Percentiles rank a stretch among this genome's conserved stretches.
Conservation (phyloP, 2,888 invertebrate species). For the Cryptus armator region DNA sequence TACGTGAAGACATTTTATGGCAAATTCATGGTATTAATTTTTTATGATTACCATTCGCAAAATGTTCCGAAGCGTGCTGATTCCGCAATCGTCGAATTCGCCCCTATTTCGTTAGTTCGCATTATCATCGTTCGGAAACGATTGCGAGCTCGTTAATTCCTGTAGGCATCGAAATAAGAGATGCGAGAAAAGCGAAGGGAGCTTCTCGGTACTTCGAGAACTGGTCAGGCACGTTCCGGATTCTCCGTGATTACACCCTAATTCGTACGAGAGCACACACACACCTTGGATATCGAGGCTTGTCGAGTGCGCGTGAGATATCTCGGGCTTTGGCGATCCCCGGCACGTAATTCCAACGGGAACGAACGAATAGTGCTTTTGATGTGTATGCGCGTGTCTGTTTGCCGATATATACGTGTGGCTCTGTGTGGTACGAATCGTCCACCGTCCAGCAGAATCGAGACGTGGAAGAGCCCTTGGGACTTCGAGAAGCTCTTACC, state of each 20-base stretch:
- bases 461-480: slow-evolving; percentile 65
- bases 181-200: slow-evolving; percentile 27
- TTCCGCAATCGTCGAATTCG: not conserved
- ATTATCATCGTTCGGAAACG: slow-evolving; percentile 32
- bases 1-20: too few species aligned
- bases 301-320: slow-evolving; percentile 31
- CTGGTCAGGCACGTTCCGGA: slow-evolving; percentile 62
- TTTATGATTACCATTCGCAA: not conserved
- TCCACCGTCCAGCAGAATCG: slow-evolving; percentile 50
- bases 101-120: slow-evolving; percentile 14
- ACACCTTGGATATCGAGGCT: slow-evolving; percentile 35
- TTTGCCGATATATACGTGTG: slow-evolving; percentile 17
- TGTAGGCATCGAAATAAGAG: slow-evolving; percentile 51
- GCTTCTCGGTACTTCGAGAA: slow-evolving; percentile 44
- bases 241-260: slow-evolving; percentile 69
- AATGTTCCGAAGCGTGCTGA: not conserved
- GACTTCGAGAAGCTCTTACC: slow-evolving; percentile 59
- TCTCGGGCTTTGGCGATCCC: slow-evolving; percentile 73
- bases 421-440: slow-evolving; percentile 40
- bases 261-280: slow-evolving; percentile 58
- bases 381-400: slow-evolving; percentile 35
- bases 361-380: slow-evolving; percentile 72
- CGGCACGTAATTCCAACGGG: slow-evolving; percentile 81
- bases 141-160: slow-evolving; percentile 66
- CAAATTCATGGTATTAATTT: not conserved